Evolutionary conservation across 2,888 invertebrate species (phyloP).

Genomic region (Plebejus argus): DNA sequence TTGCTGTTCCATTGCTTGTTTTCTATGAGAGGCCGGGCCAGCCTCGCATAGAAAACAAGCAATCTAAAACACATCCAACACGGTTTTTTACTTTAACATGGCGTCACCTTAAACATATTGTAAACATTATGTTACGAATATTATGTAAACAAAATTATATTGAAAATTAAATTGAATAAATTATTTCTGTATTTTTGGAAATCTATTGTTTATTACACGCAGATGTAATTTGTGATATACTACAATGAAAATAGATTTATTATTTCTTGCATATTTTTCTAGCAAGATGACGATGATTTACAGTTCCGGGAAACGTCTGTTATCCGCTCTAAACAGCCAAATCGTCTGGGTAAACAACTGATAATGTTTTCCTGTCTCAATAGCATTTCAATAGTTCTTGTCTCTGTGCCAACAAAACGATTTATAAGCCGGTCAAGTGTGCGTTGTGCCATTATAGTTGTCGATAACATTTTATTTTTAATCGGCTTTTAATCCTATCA

Average conservation of each 20-base stretch:
- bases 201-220: too few species aligned
- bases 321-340: not conserved
- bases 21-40: too few species aligned
- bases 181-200: too few species aligned
- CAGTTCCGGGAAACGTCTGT: conserved; percentile 4
- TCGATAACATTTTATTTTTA: not conserved
- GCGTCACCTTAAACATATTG: too few species aligned
- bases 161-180: too few species aligned
- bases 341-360: conserved; percentile 13
- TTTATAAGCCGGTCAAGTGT: conserved; percentile 61
- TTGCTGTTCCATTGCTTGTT: too few species aligned
- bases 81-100: too few species aligned
- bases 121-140: not conserved
- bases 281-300: not conserved
- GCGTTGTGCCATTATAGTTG: conserved; percentile 59
- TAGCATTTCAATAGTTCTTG: conserved; percentile 61
- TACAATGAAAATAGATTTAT: too few species aligned
- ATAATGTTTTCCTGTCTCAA: conserved; percentile 45
- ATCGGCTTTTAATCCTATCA: not conserved
- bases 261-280: not conserved
- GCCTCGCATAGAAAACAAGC: too few species aligned
- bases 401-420: conserved; percentile 66
- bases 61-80: too few species aligned
- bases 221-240: too few species aligned
- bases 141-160: not conserved